phyloP scores from a whole-genome alignment of 2,888 invertebrate genomes.

The Parapristionchus giblindavisi region DNA sequence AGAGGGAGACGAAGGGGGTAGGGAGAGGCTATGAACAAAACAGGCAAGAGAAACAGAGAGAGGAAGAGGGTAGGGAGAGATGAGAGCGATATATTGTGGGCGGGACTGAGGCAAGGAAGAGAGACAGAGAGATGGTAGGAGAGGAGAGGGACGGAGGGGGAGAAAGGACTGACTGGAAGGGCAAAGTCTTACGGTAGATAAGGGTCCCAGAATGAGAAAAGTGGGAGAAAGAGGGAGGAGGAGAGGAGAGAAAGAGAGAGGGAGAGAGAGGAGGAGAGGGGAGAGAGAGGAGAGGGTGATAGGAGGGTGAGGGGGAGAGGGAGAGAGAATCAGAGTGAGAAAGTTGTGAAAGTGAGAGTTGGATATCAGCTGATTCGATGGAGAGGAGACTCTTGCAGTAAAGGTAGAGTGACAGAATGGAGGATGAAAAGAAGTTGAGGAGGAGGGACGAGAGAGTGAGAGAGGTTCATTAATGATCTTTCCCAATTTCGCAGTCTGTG shows the following conservation, averaged over 20 bases:
- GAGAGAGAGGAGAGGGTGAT: conserved; percentile 14
- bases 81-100: background rate
- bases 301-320: background rate
- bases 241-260: background rate
- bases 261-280: background rate
- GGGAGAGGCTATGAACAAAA: background rate
- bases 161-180: background rate
- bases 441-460: conserved; percentile 9
- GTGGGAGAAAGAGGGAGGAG: background rate
- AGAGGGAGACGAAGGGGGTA: background rate
- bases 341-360: background rate
- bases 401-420: background rate
- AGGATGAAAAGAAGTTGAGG: too few species aligned
- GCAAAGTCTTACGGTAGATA: conserved; percentile 4
- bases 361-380: background rate
- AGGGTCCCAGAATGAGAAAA: background rate
- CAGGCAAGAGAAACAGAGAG: conserved; percentile 19
- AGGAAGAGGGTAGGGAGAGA: background rate
- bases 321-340: conserved; percentile 3
- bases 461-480: background rate
- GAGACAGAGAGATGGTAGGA: background rate
- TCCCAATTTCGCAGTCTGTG: background rate
- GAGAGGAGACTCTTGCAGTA: background rate
- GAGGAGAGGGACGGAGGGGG: conserved; percentile 1
- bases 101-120: background rate